These are phyloP conservation scores for Syncerus caffer DNA, from an alignment of 2,797 vertebrate genomes.

Conservation along the genomic window DNA sequence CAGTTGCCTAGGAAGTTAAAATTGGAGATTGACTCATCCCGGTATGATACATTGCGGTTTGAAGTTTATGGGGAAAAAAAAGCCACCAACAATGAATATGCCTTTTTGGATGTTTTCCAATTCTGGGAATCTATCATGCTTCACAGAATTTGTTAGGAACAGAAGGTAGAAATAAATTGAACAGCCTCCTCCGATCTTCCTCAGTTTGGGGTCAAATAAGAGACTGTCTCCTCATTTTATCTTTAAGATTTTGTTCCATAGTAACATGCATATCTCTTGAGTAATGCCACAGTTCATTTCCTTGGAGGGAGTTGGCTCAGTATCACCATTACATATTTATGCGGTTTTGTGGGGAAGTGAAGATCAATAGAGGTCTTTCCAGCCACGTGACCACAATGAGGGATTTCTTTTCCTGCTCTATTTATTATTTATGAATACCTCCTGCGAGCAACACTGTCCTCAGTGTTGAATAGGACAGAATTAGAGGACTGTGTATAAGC, in stretches of 20 bases:
- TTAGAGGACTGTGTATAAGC: background rate
- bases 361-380: constrained; percentile 39
- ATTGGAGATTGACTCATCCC: background rate
- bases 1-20: background rate
- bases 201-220: background rate
- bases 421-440: constrained; percentile 59
- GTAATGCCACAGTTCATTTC: background rate
- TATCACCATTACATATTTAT: constrained; percentile 54
- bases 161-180: background rate
- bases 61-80: background rate
- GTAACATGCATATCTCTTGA: background rate
- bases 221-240: background rate
- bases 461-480: background rate
- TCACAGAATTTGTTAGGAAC: background rate
- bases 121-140: background rate
- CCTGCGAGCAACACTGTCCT: background rate
- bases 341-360: constrained; percentile 42
- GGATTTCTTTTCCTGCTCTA: constrained; percentile 19
- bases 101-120: background rate
- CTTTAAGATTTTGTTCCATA: background rate
- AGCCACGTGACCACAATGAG: constrained; percentile 4
- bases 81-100: background rate
- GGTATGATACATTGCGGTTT: background rate
- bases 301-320: background rate
- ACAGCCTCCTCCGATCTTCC: background rate